Conservation (phyloP, 2,888 invertebrate species). For the Tanypteryx hageni region DNA sequence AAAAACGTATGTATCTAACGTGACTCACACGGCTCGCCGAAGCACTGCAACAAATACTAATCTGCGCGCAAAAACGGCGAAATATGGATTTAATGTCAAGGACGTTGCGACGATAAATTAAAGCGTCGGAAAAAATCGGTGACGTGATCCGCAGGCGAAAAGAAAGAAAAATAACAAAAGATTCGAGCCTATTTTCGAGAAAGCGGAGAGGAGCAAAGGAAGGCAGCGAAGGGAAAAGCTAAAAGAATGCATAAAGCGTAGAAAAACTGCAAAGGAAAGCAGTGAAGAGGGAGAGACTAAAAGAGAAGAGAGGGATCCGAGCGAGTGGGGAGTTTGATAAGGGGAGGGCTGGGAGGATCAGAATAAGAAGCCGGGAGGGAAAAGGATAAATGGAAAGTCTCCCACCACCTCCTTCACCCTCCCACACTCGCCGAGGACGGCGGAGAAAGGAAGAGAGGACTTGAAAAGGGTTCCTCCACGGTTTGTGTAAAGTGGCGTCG, state of each 20-base stretch:
- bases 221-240: not conserved
- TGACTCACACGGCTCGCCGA: no score
- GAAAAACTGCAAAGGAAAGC: not conserved
- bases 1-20: no score
- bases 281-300: not conserved
- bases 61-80: no score
- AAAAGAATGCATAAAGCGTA: not conserved
- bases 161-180: not conserved
- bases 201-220: not conserved
- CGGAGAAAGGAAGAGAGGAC: slow-evolving; percentile 26
- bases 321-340: not conserved
- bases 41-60: no score
- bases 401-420: not conserved
- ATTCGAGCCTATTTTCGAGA: not conserved
- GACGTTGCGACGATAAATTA: no score
- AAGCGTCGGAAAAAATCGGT: not conserved
- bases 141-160: not conserved
- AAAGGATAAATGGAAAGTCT: not conserved
- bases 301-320: not conserved
- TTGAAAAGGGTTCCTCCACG: slow-evolving; percentile 36
- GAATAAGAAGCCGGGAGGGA: not conserved
- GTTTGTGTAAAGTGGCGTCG: slow-evolving; percentile 41
- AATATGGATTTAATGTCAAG: no score
- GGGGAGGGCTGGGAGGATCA: not conserved
- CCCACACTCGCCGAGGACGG: not conserved